Conservation (phyloP, 2,888 invertebrate species). For the Coenonympha arcania region DNA sequence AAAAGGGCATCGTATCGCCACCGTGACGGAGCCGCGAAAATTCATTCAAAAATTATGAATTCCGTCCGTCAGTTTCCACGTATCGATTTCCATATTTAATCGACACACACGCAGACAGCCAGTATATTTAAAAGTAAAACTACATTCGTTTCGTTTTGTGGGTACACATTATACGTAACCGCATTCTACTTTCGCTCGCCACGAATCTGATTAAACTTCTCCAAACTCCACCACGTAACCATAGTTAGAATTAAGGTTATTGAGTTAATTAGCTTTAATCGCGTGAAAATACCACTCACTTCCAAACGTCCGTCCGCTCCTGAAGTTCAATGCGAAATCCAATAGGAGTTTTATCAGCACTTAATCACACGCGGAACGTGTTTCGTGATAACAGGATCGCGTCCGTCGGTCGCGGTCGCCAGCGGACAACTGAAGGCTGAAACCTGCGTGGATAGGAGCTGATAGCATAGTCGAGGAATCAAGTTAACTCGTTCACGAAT, state of each 20-base stretch:
- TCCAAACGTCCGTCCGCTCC: neutral
- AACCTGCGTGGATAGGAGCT: neutral
- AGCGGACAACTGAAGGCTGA: neutral
- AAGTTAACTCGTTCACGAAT: neutral
- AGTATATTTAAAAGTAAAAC: constrained; percentile 3
- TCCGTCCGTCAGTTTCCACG: constrained; percentile 10
- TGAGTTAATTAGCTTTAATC: no score
- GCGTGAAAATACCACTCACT: no score
- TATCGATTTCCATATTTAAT: constrained; percentile 5
- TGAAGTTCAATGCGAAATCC: constrained; percentile 14
- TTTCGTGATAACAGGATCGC: neutral
- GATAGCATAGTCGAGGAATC: neutral
- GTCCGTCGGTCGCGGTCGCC: neutral
- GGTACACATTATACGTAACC: neutral
- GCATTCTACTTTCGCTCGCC: neutral
- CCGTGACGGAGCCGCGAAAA: neutral
- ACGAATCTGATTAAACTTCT: no score
- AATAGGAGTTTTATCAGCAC: constrained; percentile 12
- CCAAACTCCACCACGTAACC: neutral
- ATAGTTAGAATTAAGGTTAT: no score
- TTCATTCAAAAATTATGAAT: constrained; percentile 2
- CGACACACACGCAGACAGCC: constrained; percentile 3
- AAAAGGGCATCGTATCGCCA: neutral
- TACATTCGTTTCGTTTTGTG: neutral
- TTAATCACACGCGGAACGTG: neutral